A percentile compares a stretch with the other conserved stretches of the same genome.
These are phyloP conservation scores for Psammodynastes pulverulentus DNA, from an alignment of 2,113 vertebrate species.

Conservation along the genomic window DNA sequence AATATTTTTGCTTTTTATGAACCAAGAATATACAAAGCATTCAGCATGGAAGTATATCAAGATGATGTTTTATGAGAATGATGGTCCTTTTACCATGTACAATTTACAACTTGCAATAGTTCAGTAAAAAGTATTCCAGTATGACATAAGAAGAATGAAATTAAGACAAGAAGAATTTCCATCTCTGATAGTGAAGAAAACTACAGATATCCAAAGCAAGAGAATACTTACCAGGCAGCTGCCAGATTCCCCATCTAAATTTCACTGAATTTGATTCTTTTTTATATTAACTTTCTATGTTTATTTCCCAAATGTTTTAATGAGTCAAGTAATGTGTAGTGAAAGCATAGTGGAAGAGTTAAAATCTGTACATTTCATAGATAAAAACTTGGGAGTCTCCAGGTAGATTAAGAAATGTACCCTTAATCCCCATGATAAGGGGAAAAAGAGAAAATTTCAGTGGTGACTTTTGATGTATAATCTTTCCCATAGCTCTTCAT, in stretches of 20 bases:
- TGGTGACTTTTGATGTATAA: neutral
- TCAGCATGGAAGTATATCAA: neutral
- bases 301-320: neutral
- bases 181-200: neutral
- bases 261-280: neutral
- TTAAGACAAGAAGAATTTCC: neutral
- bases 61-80: neutral
- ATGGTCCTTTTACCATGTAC: neutral
- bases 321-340: neutral
- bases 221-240: neutral
- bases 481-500: neutral
- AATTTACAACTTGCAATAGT: neutral
- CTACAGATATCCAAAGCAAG: neutral
- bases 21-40: neutral
- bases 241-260: neutral
- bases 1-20: neutral
- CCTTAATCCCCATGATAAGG: neutral
- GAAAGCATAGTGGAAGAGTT: neutral
- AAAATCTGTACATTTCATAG: neutral
- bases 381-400: neutral
- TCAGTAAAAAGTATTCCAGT: neutral
- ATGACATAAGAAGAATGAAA: neutral
- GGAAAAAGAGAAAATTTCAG: neutral
- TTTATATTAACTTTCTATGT: neutral
- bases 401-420: neutral